Evolutionary conservation across 2,113 vertebrate genomes (phyloP), one percentile per base, ranked within the genome.

Genomic region (Himantopus leucocephalus): DNA sequence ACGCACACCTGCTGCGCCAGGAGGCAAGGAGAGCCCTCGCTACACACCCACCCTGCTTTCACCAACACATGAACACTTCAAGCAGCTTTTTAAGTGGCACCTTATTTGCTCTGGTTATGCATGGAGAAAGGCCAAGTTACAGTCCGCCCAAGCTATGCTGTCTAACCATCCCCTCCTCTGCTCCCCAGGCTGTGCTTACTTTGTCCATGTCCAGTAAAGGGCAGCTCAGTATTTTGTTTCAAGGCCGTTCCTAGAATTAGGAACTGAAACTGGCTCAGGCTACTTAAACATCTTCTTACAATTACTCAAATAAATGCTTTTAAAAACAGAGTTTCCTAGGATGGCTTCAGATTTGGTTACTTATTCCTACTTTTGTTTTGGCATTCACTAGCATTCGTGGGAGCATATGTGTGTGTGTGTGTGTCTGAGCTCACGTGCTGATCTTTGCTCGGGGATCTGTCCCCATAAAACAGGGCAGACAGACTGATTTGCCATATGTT

Each of bases 281-380:
- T 78, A 66, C 70, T 94, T 23, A 82, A 76, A 45, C 6, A 27
- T 21, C 34, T 79, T 79, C 83, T 92, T 62, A 45, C 29, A 73
- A 60, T 82, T 66, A 62, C 32, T 72, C 11, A 82, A 17, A 92
- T 37, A 84, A 77, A 77, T 71, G 63, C 30, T 72, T 96, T 93
- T n/a, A 67, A 78, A 91, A 89, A 2, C 29, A 45, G 23, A 17
- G 5, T 83, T 94, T 88, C 43, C 58, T 73, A 50, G 32, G 32
- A 22, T 58, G 55, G n/a, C 63, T 95, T 93, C 41, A 70, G 63
- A 62, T 87, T 85, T 43, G 3, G 3, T 72, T 92, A 22, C 56
- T 94, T 80, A 50, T 23, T 90, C 55, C 30, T 76, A 32, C 32
- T 91, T 92, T 90, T 64, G 39, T 64, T 95, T 75, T 64, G 83